A percentile compares a stretch with the other conserved stretches of the same genome.
Evolutionary conservation across 2,888 invertebrate genomes (phyloP).

Genomic region (Mechanitis messenoides): DNA sequence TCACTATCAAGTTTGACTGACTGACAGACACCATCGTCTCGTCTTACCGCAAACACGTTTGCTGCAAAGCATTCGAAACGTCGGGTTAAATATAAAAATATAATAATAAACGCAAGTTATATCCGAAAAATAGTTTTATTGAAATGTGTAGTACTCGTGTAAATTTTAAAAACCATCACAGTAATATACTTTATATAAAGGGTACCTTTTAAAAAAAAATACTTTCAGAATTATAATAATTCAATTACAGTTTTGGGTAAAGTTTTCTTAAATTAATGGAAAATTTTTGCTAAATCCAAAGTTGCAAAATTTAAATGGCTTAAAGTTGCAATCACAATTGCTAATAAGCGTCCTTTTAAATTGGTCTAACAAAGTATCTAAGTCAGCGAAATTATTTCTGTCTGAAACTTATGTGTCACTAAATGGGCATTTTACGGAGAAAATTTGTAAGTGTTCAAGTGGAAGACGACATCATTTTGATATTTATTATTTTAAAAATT

Average conservation of each 20-base stretch:
- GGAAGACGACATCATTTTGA: not conserved
- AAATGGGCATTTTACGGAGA: not conserved
- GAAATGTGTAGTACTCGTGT: too few relatives aligned
- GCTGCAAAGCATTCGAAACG: too few relatives aligned
- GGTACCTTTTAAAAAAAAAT: not conserved
- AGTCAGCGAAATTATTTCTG: conserved; percentile 1
- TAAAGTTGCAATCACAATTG: conserved; percentile 6
- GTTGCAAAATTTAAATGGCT: conserved; percentile 3
- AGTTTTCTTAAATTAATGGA: not conserved
- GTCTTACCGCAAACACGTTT: too few relatives aligned
- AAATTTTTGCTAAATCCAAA: not conserved
- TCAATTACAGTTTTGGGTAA: conserved; percentile 4
- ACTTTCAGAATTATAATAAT: not conserved
- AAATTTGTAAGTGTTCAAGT: not conserved
- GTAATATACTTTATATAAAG: too few relatives aligned
- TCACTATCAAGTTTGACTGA: too few relatives aligned
- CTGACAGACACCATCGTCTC: too few relatives aligned
- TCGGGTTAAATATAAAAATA: too few relatives aligned
- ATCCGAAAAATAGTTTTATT: too few relatives aligned
- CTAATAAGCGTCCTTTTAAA: not conserved
- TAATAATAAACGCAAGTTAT: too few relatives aligned
- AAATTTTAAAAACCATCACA: too few relatives aligned
- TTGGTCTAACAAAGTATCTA: not conserved
- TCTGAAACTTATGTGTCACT: not conserved
- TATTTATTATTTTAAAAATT: too few relatives aligned